A percentile compares a stretch with the other conserved stretches of the same genome.
These are phyloP conservation scores for Pissodes strobi DNA, from an alignment of 1,140 invertebrate genomes.

Conservation along the genomic window DNA sequence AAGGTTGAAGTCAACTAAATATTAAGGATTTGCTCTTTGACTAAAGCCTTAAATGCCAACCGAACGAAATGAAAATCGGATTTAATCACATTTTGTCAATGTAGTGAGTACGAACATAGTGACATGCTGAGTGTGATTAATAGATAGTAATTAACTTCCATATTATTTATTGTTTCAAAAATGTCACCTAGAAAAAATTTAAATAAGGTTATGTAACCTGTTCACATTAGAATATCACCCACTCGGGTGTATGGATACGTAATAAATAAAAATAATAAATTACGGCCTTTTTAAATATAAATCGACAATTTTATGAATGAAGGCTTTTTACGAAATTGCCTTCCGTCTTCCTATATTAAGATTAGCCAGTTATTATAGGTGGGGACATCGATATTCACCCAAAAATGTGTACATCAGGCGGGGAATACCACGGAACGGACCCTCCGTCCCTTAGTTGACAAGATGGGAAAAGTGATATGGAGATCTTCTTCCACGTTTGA, in stretches of 20 bases:
- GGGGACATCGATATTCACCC: no score
- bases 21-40: background rate
- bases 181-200: constrained; percentile 30
- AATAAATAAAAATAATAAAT: no score
- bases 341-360: no score
- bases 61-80: background rate
- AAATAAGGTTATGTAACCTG: constrained; percentile 25
- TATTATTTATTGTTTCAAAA: constrained; percentile 30
- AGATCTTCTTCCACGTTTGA: no score
- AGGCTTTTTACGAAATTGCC: no score
- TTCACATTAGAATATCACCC: constrained; percentile 8
- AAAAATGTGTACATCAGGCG: no score
- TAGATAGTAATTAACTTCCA: constrained; percentile 15
- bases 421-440: no score
- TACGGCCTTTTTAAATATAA: no score
- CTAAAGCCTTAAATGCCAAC: background rate
- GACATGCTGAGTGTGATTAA: constrained; percentile 12
- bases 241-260: background rate
- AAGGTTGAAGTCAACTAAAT: background rate
- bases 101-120: constrained; percentile 14
- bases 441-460: no score
- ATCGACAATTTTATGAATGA: no score
- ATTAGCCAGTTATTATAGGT: no score
- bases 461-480: no score
- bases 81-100: constrained; percentile 17